Conservation (phyloP, 2,797 vertebrate genomes). For the Lemur catta region DNA sequence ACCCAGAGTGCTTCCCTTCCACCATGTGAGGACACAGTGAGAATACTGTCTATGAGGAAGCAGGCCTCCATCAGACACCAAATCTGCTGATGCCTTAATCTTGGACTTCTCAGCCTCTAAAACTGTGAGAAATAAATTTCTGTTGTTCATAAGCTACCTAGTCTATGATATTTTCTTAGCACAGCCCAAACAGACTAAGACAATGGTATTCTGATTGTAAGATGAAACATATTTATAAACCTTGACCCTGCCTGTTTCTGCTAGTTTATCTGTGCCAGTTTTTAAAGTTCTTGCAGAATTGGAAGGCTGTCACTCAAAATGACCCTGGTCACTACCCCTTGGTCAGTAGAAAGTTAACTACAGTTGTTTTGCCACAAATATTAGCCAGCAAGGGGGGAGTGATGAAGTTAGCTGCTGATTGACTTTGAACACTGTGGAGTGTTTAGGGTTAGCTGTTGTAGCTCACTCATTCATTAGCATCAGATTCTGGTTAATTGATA, state of each 20-base stretch:
- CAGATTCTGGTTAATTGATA: not conserved
- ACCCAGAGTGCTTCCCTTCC: not conserved
- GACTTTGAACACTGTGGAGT: not conserved
- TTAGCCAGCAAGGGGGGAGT: not conserved
- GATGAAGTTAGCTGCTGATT: not conserved
- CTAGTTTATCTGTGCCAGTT: not conserved
- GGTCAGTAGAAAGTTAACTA: not conserved
- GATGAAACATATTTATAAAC: not conserved
- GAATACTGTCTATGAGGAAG: not conserved
- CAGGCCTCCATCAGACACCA: not conserved
- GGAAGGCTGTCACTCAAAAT: not conserved
- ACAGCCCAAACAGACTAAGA: not conserved
- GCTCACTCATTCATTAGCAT: not conserved
- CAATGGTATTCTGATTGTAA: not conserved
- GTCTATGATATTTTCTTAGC: not conserved
- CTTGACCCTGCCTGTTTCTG: not conserved
- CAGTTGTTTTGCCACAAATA: not conserved
- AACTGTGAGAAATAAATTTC: not conserved
- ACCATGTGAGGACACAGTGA: not conserved
- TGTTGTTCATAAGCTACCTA: not conserved
- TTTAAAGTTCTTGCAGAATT: not conserved
- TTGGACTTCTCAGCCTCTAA: not conserved
- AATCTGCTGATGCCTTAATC: not conserved
- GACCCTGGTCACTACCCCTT: not conserved
- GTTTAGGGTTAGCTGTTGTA: not conserved